Conservation (phyloP, 2,113 vertebrate genomes). For the Aegithalos caudatus region DNA sequence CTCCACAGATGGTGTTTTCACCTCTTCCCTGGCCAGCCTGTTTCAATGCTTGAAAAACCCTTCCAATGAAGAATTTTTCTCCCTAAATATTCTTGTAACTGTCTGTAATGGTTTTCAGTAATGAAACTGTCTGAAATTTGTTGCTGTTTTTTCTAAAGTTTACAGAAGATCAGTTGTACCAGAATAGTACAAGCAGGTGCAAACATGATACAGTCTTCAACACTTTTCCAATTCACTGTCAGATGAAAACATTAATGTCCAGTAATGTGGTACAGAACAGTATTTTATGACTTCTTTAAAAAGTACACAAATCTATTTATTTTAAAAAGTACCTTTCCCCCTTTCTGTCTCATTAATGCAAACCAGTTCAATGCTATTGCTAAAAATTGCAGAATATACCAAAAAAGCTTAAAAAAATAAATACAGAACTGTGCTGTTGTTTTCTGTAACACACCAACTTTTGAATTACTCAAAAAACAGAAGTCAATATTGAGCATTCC, state of each 20-base stretch:
- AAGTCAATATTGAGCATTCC: background rate
- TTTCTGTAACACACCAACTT: background rate
- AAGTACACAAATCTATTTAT: background rate
- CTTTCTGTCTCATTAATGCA: background rate
- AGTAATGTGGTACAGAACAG: background rate
- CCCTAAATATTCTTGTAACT: background rate
- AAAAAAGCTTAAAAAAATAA: background rate
- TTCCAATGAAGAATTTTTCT: background rate
- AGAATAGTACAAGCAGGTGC: background rate
- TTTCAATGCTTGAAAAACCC: background rate
- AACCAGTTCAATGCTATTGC: background rate
- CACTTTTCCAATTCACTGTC: rapidly evolving
- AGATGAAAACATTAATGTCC: background rate
- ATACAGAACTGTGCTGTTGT: background rate
- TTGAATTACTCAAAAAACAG: background rate
- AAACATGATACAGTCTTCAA: background rate
- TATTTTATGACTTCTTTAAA: background rate
- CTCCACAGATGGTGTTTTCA: background rate
- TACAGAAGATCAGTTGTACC: background rate
- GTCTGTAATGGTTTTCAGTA: background rate
- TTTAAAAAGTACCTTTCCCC: background rate
- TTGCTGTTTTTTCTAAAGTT: background rate
- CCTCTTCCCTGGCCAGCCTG: background rate
- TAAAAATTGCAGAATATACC: background rate
- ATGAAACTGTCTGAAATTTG: background rate